These are phyloP conservation scores for Zhengitettix transpicula DNA, from an alignment of 2,888 invertebrate species.

Conservation along the genomic window DNA sequence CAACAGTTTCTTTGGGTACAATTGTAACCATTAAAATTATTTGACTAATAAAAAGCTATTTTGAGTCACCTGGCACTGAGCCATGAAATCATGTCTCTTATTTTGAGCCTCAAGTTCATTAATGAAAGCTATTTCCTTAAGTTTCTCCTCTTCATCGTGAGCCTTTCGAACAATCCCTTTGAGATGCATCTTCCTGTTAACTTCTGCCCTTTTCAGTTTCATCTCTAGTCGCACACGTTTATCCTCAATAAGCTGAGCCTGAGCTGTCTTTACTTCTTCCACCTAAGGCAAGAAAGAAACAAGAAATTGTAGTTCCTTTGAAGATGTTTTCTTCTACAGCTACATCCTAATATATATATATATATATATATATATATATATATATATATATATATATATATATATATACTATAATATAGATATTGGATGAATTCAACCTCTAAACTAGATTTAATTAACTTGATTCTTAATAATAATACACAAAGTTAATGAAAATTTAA, in stretches of 20 bases:
- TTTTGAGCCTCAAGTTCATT: conserved; percentile 92
- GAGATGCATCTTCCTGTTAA: conserved; percentile 70
- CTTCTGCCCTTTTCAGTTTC: conserved; percentile 68
- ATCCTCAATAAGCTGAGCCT: conserved; percentile 71
- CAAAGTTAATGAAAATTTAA: no score
- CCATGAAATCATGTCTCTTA: conserved; percentile 77
- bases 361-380: no score
- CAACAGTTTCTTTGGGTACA: not conserved
- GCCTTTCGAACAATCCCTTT: conserved; percentile 83
- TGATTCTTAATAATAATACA: no score
- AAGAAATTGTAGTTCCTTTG: not conserved
- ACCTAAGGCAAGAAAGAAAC: conserved; percentile 23
- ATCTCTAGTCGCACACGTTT: conserved; percentile 52
- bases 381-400: no score
- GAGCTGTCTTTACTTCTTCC: conserved; percentile 50
- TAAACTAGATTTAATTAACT: no score
- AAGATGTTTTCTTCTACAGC: no score
- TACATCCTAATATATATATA: no score
- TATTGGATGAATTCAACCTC: no score
- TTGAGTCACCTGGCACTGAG: conserved; percentile 45
- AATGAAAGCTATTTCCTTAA: conserved; percentile 94
- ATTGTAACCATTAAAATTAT: no score
- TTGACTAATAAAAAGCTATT: not conserved
- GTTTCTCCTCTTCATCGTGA: conserved; percentile 92
- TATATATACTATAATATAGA: no score